These are phyloP conservation scores for Silurus glanis DNA, from an alignment of 2,113 vertebrate species.

Conservation along the genomic window DNA sequence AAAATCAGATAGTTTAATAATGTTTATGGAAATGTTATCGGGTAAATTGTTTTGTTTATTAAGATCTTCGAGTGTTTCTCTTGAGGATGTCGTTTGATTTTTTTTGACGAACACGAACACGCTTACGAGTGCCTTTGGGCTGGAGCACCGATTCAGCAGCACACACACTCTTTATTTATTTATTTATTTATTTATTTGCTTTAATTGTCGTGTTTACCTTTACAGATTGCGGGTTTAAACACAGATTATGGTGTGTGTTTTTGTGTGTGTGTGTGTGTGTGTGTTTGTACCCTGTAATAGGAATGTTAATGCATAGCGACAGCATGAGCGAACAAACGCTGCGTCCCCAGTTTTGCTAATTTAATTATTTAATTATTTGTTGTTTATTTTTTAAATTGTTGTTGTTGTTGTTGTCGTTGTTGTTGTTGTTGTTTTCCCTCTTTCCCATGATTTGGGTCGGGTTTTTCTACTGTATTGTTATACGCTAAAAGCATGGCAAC, in stretches of 20 bases:
- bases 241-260: constrained; percentile 64
- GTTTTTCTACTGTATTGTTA: constrained; percentile 82
- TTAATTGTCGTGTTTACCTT: constrained; percentile 60
- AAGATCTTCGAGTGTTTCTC: constrained; percentile 68
- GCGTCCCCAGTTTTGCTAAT: constrained; percentile 63
- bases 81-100: constrained; percentile 72
- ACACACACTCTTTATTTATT: constrained; percentile 64
- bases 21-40: background rate
- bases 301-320: constrained; percentile 77
- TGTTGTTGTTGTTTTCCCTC: background rate
- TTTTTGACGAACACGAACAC: constrained; percentile 76
- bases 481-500: constrained; percentile 81
- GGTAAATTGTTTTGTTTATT: background rate
- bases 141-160: constrained; percentile 70
- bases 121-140: constrained; percentile 82
- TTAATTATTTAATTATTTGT: constrained; percentile 1
- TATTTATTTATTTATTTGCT: constrained; percentile 3
- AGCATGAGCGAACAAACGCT: constrained; percentile 78
- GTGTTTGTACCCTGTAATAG: constrained; percentile 79
- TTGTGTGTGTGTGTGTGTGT: background rate
- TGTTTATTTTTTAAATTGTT: constrained; percentile 55
- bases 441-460: constrained; percentile 74
- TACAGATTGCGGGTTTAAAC: constrained; percentile 60
- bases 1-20: background rate
- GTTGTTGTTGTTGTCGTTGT: background rate